Evolutionary conservation across 2,113 vertebrate species (phyloP).

Genomic region (Epinephelus fuscoguttatus): DNA sequence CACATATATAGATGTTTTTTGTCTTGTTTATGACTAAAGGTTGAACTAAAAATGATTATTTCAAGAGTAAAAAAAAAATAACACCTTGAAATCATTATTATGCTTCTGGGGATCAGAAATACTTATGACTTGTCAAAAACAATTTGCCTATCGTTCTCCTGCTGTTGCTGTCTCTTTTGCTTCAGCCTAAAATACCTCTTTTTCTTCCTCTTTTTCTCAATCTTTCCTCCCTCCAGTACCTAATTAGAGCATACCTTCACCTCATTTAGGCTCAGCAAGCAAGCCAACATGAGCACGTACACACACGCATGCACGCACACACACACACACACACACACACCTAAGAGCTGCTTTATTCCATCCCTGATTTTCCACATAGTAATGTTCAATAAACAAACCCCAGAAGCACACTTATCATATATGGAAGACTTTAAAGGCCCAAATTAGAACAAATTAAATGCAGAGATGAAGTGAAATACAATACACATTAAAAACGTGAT

Average conservation of each 20-base stretch:
- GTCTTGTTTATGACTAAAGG: background rate
- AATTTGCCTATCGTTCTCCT: background rate
- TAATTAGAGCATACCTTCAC: slow-evolving; percentile 20
- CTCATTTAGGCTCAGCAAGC: slow-evolving; percentile 5
- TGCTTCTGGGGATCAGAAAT: slow-evolving; percentile 10
- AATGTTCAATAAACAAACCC: slow-evolving; percentile 9
- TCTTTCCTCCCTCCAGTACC: background rate
- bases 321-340: background rate
- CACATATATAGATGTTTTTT: background rate
- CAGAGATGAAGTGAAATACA: background rate
- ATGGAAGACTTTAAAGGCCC: background rate
- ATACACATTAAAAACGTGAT: background rate
- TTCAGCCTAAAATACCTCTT: background rate
- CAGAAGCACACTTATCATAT: background rate
- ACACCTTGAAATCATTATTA: slow-evolving; percentile 2
- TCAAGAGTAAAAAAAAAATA: background rate
- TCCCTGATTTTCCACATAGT: slow-evolving; percentile 7
- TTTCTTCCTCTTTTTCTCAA: background rate
- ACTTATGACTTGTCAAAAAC: slow-evolving; percentile 32
- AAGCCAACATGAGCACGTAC: background rate
- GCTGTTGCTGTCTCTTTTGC: slow-evolving; percentile 16
- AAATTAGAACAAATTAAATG: background rate
- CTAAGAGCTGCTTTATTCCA: background rate
- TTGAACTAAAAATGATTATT: background rate
- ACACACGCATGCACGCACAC: background rate